A percentile compares a stretch with the other conserved stretches of the same genome.
phyloP scores from a whole-genome alignment of 2,113 vertebrate genomes.

The Platichthys stellatus region DNA sequence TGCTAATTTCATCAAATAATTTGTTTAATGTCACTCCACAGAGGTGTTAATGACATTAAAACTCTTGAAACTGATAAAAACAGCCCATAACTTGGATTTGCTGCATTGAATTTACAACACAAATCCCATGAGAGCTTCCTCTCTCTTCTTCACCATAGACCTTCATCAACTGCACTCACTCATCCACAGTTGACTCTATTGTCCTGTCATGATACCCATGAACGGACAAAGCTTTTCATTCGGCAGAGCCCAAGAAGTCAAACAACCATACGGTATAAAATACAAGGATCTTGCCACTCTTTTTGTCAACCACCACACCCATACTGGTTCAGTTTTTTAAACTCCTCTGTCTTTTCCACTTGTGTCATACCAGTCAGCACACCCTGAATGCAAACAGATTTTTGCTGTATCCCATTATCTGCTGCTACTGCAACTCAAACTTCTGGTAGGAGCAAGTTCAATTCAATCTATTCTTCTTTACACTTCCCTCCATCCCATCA shows the following conservation, averaged over 20 bases:
- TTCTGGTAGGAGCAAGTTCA: constrained; percentile 17
- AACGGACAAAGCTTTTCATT: too few species aligned
- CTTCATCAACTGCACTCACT: neutral
- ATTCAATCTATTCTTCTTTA: constrained; percentile 17
- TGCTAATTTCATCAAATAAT: neutral
- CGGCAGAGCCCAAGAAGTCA: too few species aligned
- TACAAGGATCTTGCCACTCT: too few species aligned
- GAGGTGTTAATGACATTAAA: neutral
- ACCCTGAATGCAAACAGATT: too few species aligned
- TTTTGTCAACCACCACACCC: too few species aligned
- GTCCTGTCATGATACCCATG: too few species aligned
- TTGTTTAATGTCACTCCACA: neutral
- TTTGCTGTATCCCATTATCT: constrained; percentile 1
- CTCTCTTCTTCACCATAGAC: constrained; percentile 11
- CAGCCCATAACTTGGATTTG: neutral
- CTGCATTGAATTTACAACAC: neutral
- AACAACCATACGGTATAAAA: too few species aligned
- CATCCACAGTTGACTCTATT: constrained; percentile 6
- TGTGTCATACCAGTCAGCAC: too few species aligned
- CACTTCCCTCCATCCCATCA: constrained; percentile 6
- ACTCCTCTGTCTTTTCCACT: neutral
- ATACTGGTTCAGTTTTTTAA: too few species aligned
- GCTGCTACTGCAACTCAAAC: neutral
- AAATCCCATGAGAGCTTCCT: neutral
- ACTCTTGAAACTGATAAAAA: neutral